phyloP scores from a whole-genome alignment of 2,113 vertebrate genomes.

The Syngnathus scovelli region DNA sequence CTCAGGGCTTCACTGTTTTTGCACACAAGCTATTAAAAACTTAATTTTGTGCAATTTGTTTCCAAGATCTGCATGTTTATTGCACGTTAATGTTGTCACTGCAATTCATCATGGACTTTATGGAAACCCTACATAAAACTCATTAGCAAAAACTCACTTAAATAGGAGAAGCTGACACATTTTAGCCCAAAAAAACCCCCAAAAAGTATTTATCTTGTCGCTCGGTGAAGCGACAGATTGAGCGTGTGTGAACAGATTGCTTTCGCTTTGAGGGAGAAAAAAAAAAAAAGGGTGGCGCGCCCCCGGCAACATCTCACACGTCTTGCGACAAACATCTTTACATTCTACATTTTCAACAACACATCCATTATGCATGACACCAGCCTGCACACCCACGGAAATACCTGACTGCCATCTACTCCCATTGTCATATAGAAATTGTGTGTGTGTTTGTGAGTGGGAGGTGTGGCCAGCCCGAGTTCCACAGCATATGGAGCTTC shows the following conservation, averaged over 20 bases:
- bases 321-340: slow-evolving; percentile 77
- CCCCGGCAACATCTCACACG: slow-evolving; percentile 70
- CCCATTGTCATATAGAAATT: slow-evolving; percentile 11
- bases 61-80: neutral
- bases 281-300: slow-evolving; percentile 46
- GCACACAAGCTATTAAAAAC: neutral
- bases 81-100: neutral
- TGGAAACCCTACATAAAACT: neutral
- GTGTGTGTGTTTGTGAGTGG: slow-evolving; percentile 46
- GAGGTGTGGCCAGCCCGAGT: slow-evolving; percentile 62
- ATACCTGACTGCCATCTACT: slow-evolving; percentile 68
- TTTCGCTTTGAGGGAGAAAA: slow-evolving; percentile 12
- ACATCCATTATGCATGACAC: slow-evolving; percentile 83
- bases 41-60: neutral
- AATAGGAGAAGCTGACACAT: neutral
- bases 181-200: neutral
- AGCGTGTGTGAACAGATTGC: slow-evolving; percentile 54
- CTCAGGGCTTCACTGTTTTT: neutral
- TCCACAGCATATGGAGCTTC: slow-evolving; percentile 71
- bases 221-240: slow-evolving; percentile 32
- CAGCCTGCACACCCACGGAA: slow-evolving; percentile 62
- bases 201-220: slow-evolving; percentile 53
- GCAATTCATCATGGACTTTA: neutral
- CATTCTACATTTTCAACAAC: slow-evolving; percentile 83
- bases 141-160: neutral